Evolutionary conservation across 2,797 vertebrate genomes (phyloP), one percentile per base, ranked within the genome.

Genomic region (Hyperoplus immaculatus): DNA sequence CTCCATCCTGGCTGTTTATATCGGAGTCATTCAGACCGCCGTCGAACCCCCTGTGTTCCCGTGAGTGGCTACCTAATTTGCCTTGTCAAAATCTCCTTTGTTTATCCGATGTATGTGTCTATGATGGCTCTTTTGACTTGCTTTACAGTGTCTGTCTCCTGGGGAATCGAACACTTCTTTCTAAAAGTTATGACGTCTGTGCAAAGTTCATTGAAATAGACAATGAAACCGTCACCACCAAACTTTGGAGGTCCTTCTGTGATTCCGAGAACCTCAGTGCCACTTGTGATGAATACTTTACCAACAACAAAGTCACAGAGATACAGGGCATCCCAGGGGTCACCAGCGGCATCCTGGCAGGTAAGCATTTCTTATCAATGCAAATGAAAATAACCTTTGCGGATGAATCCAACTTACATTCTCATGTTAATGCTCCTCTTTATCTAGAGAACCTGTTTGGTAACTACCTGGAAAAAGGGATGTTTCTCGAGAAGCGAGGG

Each of bases 1-100:
- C 75, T 99, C 98, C 83, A 99, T 99, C 87, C 47, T 99, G 4
- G 95, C 98, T 55, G 98, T 99, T 89, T 99, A 99, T 0, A 97
- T 96, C 0, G 98, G 98, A 9, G 98, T 99, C 90, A 98, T 99
- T 93, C 99, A 98, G 87, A 97, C 98, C 0, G 96, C 97, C 80
- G 92, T 99, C 0, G 97, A 99, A 36, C 97, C 98, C 0, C 98
- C 98, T 0, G 95, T 95, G 76, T 99, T 99, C 89, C 98, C 98
- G 98, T 99, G 75, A 89, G 92, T 73, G 21, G 18, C 49, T 38
- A 2, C 0, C 42, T 75, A 3, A 9, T 69, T 81, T 2, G 4
- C 13, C 6, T 14, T 11, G 55, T 66, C 53, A 64, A 39, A 58
- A 53, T 56, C 21, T 61, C 4, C 0, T 0, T 1, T 1, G 41